Percentiles rank a stretch among this genome's conserved stretches.
Evolutionary conservation across 1,140 invertebrate genomes (phyloP).

Genomic region (Oncopeltus fasciatus): DNA sequence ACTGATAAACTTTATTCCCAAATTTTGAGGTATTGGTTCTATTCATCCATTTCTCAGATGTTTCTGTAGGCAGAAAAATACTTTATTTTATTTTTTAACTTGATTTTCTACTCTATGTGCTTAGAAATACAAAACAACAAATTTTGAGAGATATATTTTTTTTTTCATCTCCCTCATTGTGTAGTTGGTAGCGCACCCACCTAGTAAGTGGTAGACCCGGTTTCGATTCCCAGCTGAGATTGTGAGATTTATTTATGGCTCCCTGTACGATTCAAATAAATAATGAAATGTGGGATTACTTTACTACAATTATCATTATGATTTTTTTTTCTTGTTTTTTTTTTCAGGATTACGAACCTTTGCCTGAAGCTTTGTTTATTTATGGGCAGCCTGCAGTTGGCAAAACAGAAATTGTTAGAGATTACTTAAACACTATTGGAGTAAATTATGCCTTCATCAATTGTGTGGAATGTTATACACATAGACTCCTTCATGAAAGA

Average conservation of each 20-base stretch:
- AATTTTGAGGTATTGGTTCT: too few relatives aligned
- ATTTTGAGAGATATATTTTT: too few relatives aligned
- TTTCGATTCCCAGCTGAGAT: too few relatives aligned
- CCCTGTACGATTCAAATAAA: not conserved
- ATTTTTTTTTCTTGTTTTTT: not conserved
- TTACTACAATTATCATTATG: not conserved
- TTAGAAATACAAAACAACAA: too few relatives aligned
- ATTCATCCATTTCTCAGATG: too few relatives aligned
- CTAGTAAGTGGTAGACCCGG: too few relatives aligned
- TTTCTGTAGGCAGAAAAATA: too few relatives aligned
- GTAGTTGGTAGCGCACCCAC: not conserved
- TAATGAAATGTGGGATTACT: not conserved
- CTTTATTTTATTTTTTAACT: too few relatives aligned
- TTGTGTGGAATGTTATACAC: conserved; percentile 65
- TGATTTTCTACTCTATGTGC: too few relatives aligned
- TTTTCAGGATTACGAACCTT: conserved; percentile 14
- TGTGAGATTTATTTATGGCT: too few relatives aligned
- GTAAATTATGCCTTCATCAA: conserved; percentile 55
- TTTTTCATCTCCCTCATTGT: not conserved
- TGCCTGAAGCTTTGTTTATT: conserved; percentile 41
- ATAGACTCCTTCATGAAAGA: conserved; percentile 59
- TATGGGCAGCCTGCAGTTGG: conserved; percentile 67
- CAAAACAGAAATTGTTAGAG: conserved; percentile 52
- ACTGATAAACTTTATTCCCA: too few relatives aligned
- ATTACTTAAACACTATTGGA: conserved; percentile 39